Evolutionary conservation across 2,113 vertebrate species (phyloP).

Genomic region (Hippocampus guttulatus): DNA sequence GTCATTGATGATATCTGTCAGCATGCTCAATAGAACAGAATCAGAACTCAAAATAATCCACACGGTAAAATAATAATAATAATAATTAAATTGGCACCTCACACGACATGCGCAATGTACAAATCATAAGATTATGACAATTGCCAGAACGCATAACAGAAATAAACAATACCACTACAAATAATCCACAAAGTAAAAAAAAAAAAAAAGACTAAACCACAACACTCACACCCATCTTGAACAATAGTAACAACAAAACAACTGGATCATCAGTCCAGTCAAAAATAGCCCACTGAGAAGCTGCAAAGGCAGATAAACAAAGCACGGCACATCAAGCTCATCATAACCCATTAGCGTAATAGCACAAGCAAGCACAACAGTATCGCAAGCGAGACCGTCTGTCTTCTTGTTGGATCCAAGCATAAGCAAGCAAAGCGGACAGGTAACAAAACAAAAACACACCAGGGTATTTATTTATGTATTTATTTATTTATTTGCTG

Average conservation of each 20-base stretch:
- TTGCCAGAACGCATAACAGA: not conserved
- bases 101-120: no score
- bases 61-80: no score
- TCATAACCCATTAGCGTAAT: not conserved
- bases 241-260: no score
- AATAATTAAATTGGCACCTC: no score
- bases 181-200: no score
- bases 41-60: no score
- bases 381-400: not conserved
- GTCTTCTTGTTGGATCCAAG: not conserved
- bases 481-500: not conserved
- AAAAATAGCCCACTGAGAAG: slow-evolving; percentile 8
- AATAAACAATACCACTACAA: not conserved
- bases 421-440: not conserved
- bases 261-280: no score
- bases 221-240: not conserved
- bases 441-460: not conserved
- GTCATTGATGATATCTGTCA: not conserved
- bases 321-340: slow-evolving; percentile 57
- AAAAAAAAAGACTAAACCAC: no score
- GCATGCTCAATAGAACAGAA: not conserved
- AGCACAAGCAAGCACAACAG: not conserved
- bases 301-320: slow-evolving; percentile 51
- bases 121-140: no score
- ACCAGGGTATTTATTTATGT: slow-evolving; percentile 1